phyloP scores from a whole-genome alignment of 2,797 vertebrate genomes.

The Anas capensis region DNA sequence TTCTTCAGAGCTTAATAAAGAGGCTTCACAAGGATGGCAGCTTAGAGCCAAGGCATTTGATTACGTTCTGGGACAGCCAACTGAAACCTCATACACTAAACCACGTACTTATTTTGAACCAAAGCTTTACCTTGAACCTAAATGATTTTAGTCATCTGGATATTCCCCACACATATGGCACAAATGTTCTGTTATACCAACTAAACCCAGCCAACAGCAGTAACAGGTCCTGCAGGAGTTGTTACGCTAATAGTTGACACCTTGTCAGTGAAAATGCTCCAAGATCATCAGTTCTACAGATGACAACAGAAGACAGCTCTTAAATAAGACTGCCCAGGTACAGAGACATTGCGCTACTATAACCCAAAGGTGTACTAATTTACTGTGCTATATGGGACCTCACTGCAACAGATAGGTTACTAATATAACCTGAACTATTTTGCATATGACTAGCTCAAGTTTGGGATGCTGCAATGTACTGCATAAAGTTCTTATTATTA shows the following conservation, averaged over 20 bases:
- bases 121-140: constrained; percentile 13
- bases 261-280: background rate
- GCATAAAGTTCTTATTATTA: background rate
- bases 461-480: background rate
- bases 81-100: background rate
- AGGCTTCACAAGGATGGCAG: background rate
- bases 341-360: background rate
- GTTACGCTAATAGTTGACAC: background rate
- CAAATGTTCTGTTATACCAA: background rate
- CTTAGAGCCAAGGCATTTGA: background rate
- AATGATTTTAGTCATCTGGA: background rate
- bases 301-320: background rate
- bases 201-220: background rate
- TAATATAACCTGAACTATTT: background rate
- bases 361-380: background rate
- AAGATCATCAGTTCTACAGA: background rate
- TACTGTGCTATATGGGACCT: background rate
- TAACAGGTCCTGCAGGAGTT: background rate
- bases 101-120: background rate
- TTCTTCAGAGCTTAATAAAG: background rate
- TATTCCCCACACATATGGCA: background rate
- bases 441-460: background rate
- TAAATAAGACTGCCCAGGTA: background rate
- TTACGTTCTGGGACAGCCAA: background rate
- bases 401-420: background rate